phyloP scores from a whole-genome alignment of 2,113 vertebrate genomes.

The Ophiodon elongatus region DNA sequence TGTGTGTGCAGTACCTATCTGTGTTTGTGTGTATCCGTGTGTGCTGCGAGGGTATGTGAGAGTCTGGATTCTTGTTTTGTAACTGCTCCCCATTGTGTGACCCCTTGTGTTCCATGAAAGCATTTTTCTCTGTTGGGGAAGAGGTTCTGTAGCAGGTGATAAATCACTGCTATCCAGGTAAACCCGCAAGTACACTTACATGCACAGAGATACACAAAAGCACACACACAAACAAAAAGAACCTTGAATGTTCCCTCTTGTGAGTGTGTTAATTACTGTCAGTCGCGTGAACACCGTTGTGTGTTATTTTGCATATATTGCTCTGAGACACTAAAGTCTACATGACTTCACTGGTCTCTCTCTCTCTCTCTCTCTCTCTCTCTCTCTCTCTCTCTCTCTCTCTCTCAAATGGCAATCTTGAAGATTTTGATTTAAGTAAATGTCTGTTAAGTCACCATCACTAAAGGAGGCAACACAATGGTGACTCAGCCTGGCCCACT shows the following conservation, averaged over 20 bases:
- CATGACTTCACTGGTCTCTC: slow-evolving; percentile 41
- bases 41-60: neutral
- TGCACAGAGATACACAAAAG: neutral
- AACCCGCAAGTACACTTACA: slow-evolving; percentile 27
- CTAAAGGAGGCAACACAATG: neutral
- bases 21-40: slow-evolving; percentile 17
- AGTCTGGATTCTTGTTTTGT: slow-evolving; percentile 3
- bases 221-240: neutral
- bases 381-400: no score
- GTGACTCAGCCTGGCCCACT: neutral
- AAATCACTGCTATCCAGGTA: slow-evolving; percentile 56
- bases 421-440: neutral
- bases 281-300: slow-evolving; percentile 20
- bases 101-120: slow-evolving; percentile 31
- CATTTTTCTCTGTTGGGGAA: slow-evolving; percentile 48
- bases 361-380: no score
- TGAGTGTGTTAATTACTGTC: slow-evolving; percentile 37
- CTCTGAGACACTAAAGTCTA: slow-evolving; percentile 56
- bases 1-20: slow-evolving; percentile 34
- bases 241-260: slow-evolving; percentile 25
- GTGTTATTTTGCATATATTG: slow-evolving; percentile 46
- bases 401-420: neutral
- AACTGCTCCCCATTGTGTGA: slow-evolving; percentile 23
- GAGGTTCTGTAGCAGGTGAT: slow-evolving; percentile 43
- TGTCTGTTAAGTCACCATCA: neutral